Conservation (phyloP, 2,888 invertebrate species). For the Luperina nickerlii region DNA sequence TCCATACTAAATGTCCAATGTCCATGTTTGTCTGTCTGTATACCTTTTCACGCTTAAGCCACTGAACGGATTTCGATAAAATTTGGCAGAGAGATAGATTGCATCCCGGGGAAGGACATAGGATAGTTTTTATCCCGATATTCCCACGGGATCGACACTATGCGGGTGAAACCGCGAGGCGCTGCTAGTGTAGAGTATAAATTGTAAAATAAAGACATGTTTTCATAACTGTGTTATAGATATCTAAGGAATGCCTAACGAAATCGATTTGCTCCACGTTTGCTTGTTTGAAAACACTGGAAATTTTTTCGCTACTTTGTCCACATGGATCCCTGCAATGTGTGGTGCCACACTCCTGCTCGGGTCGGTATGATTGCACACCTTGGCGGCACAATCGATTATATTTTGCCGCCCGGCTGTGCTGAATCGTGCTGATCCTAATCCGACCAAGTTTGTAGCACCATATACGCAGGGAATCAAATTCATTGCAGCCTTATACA, state of each 20-base stretch:
- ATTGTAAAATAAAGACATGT: constrained; percentile 2
- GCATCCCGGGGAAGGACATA: no score
- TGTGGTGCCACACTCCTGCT: background rate
- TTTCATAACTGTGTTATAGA: constrained; percentile 6
- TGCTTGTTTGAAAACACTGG: constrained; percentile 45
- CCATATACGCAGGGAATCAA: no score
- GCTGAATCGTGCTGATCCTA: background rate
- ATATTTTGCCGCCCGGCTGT: background rate
- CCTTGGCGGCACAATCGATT: background rate
- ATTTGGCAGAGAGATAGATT: no score
- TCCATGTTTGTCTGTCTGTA: no score
- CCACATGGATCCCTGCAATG: background rate
- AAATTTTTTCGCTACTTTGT: background rate
- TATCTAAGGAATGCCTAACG: constrained; percentile 34
- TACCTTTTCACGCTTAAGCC: no score
- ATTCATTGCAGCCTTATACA: background rate
- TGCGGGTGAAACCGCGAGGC: no score
- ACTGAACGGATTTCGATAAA: no score
- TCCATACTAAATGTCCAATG: no score
- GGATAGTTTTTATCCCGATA: no score
- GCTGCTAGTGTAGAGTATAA: no score
- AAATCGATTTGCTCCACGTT: constrained; percentile 33
- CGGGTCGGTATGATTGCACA: background rate
- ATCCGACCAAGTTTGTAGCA: background rate
- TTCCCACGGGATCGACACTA: no score